phyloP scores from a whole-genome alignment of 2,888 invertebrate genomes.

The Drosophila infuscata region DNA sequence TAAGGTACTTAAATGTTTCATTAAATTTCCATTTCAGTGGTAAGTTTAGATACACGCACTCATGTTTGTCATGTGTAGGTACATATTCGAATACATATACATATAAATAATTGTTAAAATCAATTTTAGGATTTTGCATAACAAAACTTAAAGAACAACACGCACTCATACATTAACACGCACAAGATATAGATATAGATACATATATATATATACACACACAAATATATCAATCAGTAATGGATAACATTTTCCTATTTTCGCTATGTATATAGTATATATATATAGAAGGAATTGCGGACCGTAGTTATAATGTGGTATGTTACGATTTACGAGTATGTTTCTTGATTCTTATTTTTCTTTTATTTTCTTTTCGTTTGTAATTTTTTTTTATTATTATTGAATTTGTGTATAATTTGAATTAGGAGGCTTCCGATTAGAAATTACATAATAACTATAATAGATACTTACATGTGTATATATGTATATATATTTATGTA shows the following conservation, averaged over 20 bases:
- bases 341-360: constrained; percentile 9
- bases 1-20: constrained; percentile 80
- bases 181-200: constrained; percentile 12
- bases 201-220: constrained; percentile 3
- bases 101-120: constrained; percentile 11
- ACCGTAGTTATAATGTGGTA: constrained; percentile 22
- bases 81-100: constrained; percentile 54
- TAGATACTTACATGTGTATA: constrained; percentile 12
- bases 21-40: constrained; percentile 73
- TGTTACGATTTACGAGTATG: constrained; percentile 19
- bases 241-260: constrained; percentile 19
- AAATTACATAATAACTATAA: constrained; percentile 23
- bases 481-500: constrained; percentile 9
- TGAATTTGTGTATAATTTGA: constrained; percentile 1
- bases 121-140: constrained; percentile 1
- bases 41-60: constrained; percentile 60
- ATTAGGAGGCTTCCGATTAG: constrained; percentile 5
- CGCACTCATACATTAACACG: constrained; percentile 24
- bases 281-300: constrained; percentile 49
- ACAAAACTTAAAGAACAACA: background rate
- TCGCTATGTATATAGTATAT: background rate
- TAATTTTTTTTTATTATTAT: background rate
- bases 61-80: constrained; percentile 50
- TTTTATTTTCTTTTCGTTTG: background rate
- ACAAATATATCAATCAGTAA: constrained; percentile 6